Evolutionary conservation across 2,888 invertebrate species (phyloP).

Genomic region (Epiblema foenella): DNA sequence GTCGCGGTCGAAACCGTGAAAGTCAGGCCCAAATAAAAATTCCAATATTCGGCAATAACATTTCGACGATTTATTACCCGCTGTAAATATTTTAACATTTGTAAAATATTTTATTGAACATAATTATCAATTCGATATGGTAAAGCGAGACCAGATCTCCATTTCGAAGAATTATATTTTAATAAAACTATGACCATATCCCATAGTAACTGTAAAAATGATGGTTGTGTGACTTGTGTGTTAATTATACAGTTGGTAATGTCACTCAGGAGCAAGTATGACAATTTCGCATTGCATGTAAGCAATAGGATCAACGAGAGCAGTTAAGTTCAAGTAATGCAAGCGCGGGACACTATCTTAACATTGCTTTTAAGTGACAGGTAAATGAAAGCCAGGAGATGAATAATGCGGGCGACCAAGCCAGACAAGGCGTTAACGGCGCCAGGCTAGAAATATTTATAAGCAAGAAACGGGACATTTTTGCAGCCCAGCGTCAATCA

Average conservation of each 20-base stretch:
- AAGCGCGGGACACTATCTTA: slow-evolving; percentile 37
- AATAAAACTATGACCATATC: slow-evolving; percentile 6
- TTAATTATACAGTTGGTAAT: background rate
- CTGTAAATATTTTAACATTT: slow-evolving; percentile 50
- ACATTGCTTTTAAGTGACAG: slow-evolving; percentile 48
- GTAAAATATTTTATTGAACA: slow-evolving; percentile 34
- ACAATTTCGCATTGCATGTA: slow-evolving; percentile 5
- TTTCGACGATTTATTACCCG: slow-evolving; percentile 52
- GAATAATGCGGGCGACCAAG: slow-evolving; percentile 37
- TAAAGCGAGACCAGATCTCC: slow-evolving; percentile 21
- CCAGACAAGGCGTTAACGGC: slow-evolving; percentile 45
- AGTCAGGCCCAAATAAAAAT: slow-evolving; percentile 51
- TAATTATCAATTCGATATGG: slow-evolving; percentile 28
- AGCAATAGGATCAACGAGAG: slow-evolving; percentile 29
- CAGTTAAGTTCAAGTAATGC: slow-evolving; percentile 15
- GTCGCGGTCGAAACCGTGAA: slow-evolving; percentile 49
- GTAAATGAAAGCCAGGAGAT: slow-evolving; percentile 45
- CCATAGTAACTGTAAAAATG: background rate
- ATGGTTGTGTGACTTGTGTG: background rate
- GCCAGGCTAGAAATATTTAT: slow-evolving; percentile 1
- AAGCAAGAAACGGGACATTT: slow-evolving; percentile 11
- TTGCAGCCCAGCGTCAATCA: background rate
- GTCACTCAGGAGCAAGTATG: background rate
- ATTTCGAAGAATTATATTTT: slow-evolving; percentile 18
- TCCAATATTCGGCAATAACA: slow-evolving; percentile 50